Evolutionary conservation across 2,113 vertebrate genomes (phyloP).

Genomic region (Tetraodon nigroviridis): DNA sequence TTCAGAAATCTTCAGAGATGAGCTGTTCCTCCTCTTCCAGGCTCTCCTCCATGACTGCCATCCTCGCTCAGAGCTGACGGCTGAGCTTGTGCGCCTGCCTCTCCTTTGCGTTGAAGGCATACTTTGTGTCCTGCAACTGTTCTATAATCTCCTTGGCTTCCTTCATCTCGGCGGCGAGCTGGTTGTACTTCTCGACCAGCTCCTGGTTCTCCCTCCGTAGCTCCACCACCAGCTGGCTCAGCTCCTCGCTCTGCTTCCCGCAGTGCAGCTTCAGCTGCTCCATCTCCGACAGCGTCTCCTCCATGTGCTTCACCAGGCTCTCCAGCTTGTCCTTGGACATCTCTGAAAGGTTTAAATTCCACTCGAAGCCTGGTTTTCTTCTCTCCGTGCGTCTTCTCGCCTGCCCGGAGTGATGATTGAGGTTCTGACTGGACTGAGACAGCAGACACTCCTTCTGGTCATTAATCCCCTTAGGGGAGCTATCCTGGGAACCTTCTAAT

Average conservation of each 20-base stretch:
- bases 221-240: conserved; percentile 80
- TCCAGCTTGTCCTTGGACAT: conserved; percentile 87
- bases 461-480: conserved; percentile 69
- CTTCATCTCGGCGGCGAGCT: conserved; percentile 76
- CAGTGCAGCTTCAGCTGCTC: conserved; percentile 86
- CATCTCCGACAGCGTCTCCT: conserved; percentile 83
- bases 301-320: conserved; percentile 83
- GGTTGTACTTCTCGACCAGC: conserved; percentile 79
- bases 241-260: conserved; percentile 81
- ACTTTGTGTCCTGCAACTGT: conserved; percentile 79
- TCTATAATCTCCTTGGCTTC: conserved; percentile 81
- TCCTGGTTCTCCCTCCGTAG: conserved; percentile 80
- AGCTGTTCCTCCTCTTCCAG: not conserved
- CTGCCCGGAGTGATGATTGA: conserved; percentile 23
- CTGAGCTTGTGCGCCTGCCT: conserved; percentile 87
- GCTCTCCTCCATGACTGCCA: conserved; percentile 4
- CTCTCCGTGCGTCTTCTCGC: not conserved
- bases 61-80: conserved; percentile 72
- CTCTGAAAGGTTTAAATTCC: not conserved
- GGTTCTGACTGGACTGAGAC: conserved; percentile 26
- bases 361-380: not conserved
- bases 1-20: conserved; percentile 22
- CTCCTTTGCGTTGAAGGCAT: conserved; percentile 82
- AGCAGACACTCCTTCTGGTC: conserved; percentile 23
- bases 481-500: conserved; percentile 61